phyloP scores from a whole-genome alignment of 2,888 invertebrate species.

The Caradrina clavipalpis region DNA sequence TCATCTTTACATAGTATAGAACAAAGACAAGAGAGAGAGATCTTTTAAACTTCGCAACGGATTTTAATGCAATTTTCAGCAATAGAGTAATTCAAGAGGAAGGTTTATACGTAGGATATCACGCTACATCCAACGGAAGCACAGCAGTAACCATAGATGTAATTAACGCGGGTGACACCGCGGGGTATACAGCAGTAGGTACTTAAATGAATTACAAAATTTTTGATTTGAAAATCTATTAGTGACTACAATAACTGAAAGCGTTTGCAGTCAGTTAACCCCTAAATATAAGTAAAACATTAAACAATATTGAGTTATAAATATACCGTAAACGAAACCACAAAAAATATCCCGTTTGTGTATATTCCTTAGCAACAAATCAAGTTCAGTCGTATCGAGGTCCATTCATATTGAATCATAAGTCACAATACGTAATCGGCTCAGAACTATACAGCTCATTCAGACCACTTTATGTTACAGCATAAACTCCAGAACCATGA shows the following conservation, averaged over 20 bases:
- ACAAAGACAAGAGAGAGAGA: no score
- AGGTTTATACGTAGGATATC: no score
- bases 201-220: not conserved
- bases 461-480: slow-evolving; percentile 79
- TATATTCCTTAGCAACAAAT: slow-evolving; percentile 63
- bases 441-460: slow-evolving; percentile 74
- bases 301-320: slow-evolving; percentile 23
- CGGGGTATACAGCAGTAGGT: no score
- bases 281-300: slow-evolving; percentile 20
- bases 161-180: no score
- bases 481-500: slow-evolving; percentile 84
- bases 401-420: slow-evolving; percentile 76
- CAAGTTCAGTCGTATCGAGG: slow-evolving; percentile 65
- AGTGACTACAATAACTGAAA: not conserved
- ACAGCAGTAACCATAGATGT: no score
- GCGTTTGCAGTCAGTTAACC: not conserved
- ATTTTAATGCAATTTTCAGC: no score
- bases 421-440: slow-evolving; percentile 76
- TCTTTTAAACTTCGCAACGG: no score
- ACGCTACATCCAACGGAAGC: no score
- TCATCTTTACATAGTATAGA: no score
- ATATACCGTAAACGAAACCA: slow-evolving; percentile 31
- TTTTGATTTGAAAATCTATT: not conserved
- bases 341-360: slow-evolving; percentile 34
- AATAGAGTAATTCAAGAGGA: no score